A percentile compares a stretch with the other conserved stretches of the same genome.
phyloP scores from a whole-genome alignment of 2,113 vertebrate genomes.

The Neotoma lepida region DNA sequence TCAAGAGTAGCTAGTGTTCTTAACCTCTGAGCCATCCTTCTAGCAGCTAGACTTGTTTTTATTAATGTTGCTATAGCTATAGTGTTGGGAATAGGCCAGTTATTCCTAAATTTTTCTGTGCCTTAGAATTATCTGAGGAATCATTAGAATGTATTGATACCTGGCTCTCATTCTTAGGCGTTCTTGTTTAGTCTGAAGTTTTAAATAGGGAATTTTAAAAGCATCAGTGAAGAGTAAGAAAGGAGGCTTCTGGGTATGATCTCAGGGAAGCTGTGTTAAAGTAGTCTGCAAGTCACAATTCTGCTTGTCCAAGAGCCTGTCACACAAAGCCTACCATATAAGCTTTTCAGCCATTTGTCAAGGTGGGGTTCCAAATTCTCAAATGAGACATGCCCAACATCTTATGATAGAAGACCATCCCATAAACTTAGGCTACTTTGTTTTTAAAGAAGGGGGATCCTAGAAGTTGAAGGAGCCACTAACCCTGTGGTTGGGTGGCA shows the following conservation, averaged over 20 bases:
- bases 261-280: neutral
- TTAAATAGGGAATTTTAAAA: neutral
- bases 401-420: neutral
- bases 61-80: neutral
- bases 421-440: neutral
- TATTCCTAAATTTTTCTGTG: neutral
- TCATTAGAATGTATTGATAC: neutral
- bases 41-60: neutral
- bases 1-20: no score
- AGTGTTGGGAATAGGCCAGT: neutral
- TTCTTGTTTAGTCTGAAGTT: neutral
- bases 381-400: neutral
- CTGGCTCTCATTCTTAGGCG: neutral
- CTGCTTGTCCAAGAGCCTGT: neutral
- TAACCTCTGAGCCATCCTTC: no score
- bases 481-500: neutral
- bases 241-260: neutral
- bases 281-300: neutral
- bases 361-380: neutral
- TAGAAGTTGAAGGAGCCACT: neutral
- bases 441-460: neutral
- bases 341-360: neutral
- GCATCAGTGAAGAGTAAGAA: neutral
- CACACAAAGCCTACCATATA: neutral
- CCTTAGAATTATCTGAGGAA: neutral